Conservation (phyloP, 2,113 vertebrate species). For the Boleophthalmus pectinirostris region DNA sequence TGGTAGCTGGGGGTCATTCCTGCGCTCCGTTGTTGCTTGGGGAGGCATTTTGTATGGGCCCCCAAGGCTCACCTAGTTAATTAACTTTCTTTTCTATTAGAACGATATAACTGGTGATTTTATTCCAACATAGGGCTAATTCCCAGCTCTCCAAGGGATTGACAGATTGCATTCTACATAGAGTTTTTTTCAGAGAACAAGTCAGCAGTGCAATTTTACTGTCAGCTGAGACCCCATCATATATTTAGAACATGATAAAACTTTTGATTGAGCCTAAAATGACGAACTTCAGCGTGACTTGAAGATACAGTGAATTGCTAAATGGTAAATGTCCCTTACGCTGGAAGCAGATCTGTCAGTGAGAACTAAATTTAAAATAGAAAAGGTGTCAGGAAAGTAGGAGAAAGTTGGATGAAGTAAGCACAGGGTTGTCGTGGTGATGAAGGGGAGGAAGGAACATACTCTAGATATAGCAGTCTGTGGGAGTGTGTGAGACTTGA, state of each 20-base stretch:
- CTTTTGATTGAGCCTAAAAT: slow-evolving; percentile 10
- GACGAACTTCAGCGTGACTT: background rate
- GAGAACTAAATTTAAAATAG: slow-evolving; percentile 8
- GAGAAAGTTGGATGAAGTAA: slow-evolving; percentile 32
- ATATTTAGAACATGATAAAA: background rate
- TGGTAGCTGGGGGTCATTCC: slow-evolving; percentile 77
- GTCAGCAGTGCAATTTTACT: background rate
- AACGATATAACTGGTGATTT: slow-evolving; percentile 60
- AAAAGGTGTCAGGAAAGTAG: slow-evolving; percentile 16
- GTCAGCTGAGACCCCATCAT: background rate
- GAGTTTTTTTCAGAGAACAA: slow-evolving; percentile 1
- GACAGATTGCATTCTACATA: slow-evolving; percentile 32
- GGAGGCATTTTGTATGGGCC: slow-evolving; percentile 71
- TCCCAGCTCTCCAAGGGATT: slow-evolving; percentile 34
- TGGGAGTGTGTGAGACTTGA: slow-evolving; percentile 58
- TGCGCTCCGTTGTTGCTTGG: slow-evolving; percentile 72
- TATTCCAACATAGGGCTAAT: slow-evolving; percentile 50
- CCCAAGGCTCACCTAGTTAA: slow-evolving; percentile 79
- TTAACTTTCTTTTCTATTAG: slow-evolving; percentile 72
- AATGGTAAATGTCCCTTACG: background rate
- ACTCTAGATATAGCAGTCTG: slow-evolving; percentile 58
- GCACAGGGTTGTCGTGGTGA: slow-evolving; percentile 70
- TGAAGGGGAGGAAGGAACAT: slow-evolving; percentile 47
- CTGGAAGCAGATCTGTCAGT: slow-evolving; percentile 7
- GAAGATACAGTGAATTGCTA: background rate